phyloP scores from a whole-genome alignment of 2,113 vertebrate genomes.

The Myanophis thanlyinensis region DNA sequence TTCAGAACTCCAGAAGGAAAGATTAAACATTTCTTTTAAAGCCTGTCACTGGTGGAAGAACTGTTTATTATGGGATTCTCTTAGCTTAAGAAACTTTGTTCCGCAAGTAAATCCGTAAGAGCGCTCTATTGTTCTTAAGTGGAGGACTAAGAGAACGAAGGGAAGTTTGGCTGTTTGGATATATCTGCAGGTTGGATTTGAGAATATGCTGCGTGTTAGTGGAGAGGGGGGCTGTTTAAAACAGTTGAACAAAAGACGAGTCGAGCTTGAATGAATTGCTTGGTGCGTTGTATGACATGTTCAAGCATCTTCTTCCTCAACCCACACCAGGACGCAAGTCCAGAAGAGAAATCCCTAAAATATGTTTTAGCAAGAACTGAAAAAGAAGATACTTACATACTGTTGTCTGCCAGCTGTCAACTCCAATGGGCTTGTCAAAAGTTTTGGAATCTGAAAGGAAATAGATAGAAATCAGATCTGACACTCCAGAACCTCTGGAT shows the following conservation, averaged over 20 bases:
- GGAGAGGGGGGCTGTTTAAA: constrained; percentile 53
- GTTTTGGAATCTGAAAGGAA: constrained; percentile 74
- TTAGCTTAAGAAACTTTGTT: constrained; percentile 11
- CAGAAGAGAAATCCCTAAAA: constrained; percentile 56
- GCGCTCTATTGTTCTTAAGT: neutral
- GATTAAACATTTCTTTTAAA: neutral
- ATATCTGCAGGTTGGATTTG: constrained; percentile 42
- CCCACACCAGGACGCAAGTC: constrained; percentile 48
- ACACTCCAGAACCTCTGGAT: constrained; percentile 66
- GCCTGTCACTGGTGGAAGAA: neutral
- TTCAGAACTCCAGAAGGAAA: constrained; percentile 2
- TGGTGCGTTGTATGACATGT: constrained; percentile 53
- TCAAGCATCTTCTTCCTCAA: constrained; percentile 56
- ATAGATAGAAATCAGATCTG: constrained; percentile 69
- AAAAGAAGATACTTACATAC: constrained; percentile 60
- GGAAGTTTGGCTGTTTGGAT: constrained; percentile 28
- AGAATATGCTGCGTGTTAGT: constrained; percentile 41
- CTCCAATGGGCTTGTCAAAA: constrained; percentile 65
- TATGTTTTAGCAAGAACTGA: constrained; percentile 62
- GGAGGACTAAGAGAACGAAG: constrained; percentile 27
- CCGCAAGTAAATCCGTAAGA: neutral
- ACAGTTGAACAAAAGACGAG: constrained; percentile 58
- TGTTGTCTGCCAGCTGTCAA: constrained; percentile 68
- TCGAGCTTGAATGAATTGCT: constrained; percentile 47
- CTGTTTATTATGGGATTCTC: neutral